Evolutionary conservation across 2,888 invertebrate genomes (phyloP).

Genomic region (Mimas tiliae): DNA sequence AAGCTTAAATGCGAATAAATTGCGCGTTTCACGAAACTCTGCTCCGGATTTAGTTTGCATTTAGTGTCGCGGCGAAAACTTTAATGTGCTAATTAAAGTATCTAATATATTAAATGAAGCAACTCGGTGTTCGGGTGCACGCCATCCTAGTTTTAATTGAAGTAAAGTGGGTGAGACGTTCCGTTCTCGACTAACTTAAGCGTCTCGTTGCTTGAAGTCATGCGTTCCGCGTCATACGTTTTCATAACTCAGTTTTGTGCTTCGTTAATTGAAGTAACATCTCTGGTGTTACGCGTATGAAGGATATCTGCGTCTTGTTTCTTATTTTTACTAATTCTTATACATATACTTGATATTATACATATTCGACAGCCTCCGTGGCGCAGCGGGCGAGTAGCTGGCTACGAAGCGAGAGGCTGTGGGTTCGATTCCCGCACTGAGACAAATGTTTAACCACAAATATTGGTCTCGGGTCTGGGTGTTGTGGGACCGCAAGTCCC

Average conservation of each 20-base stretch:
- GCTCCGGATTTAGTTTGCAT: slow-evolving; percentile 15
- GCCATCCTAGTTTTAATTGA: slow-evolving; percentile 63
- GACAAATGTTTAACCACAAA: too few species aligned
- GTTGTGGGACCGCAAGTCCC: too few species aligned
- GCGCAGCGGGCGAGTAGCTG: too few species aligned
- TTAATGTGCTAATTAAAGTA: slow-evolving; percentile 49
- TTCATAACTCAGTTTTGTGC: slow-evolving; percentile 41
- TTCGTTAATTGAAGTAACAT: slow-evolving; percentile 1
- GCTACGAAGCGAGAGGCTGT: too few species aligned
- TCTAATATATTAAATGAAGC: slow-evolving; percentile 51
- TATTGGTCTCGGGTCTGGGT: too few species aligned
- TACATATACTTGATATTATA: too few species aligned
- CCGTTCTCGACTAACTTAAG: slow-evolving; percentile 40
- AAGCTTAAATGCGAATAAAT: slow-evolving; percentile 14
- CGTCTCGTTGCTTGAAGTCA: slow-evolving; percentile 40
- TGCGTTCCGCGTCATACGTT: slow-evolving; percentile 41
- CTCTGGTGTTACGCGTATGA: background rate
- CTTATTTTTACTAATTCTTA: too few species aligned
- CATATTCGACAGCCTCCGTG: too few species aligned
- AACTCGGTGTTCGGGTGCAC: slow-evolving; percentile 40
- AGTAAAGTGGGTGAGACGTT: slow-evolving; percentile 49
- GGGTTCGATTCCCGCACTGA: too few species aligned
- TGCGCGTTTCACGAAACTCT: slow-evolving; percentile 20
- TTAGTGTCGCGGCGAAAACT: slow-evolving; percentile 37
- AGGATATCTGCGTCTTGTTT: too few species aligned